Evolutionary conservation across 2,888 invertebrate genomes (phyloP).

Genomic region (Andrena haemorrhoa): DNA sequence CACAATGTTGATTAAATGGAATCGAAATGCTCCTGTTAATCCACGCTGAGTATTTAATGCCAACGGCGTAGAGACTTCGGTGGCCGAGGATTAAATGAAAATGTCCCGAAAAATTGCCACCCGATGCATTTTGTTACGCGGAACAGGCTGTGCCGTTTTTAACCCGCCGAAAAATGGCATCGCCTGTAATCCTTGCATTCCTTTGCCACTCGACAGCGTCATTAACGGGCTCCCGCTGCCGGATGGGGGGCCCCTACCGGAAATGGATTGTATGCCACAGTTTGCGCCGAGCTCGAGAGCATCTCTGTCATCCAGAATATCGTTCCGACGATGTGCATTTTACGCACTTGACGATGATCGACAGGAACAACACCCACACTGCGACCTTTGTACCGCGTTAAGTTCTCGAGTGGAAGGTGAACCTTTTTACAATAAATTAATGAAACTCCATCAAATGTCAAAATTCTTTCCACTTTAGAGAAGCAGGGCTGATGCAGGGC

Average conservation of each 20-base stretch:
- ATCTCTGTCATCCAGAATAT: constrained; percentile 22
- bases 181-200: constrained; percentile 25
- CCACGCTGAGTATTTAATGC: too few species aligned
- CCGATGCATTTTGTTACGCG: too few species aligned
- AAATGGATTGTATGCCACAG: constrained; percentile 47
- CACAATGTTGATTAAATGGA: too few species aligned
- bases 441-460: too few species aligned
- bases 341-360: background rate
- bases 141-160: background rate
- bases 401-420: background rate
- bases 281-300: constrained; percentile 9
- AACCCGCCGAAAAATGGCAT: constrained; percentile 3
- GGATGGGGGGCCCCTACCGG: constrained; percentile 38
- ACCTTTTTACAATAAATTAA: background rate
- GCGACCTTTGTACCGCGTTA: too few species aligned
- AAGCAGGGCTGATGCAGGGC: too few species aligned
- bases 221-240: constrained; percentile 42
- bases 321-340: constrained; percentile 36
- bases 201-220: constrained; percentile 32
- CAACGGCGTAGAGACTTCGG: too few species aligned
- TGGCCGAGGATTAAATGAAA: too few species aligned
- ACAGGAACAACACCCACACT: too few species aligned
- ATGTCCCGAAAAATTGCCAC: too few species aligned
- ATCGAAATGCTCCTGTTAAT: too few species aligned
- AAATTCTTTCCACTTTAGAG: too few species aligned